Evolutionary conservation across 2,797 vertebrate species (phyloP).

Genomic region (Pampus argenteus): DNA sequence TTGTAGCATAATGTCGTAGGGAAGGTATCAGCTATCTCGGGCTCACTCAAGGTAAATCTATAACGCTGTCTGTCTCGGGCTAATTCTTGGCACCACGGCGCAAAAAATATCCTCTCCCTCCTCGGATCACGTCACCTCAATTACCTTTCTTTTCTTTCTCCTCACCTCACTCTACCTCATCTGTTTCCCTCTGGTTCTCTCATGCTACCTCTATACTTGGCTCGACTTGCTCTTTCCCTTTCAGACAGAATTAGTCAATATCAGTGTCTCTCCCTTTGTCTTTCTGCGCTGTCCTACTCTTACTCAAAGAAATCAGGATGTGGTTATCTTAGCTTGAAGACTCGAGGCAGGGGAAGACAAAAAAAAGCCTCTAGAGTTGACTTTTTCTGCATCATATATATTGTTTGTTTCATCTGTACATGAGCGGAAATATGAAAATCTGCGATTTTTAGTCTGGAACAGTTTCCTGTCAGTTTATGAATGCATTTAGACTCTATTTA

Average conservation of each 20-base stretch:
- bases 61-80: constrained; percentile 61
- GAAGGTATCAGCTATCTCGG: constrained; percentile 63
- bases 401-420: not conserved
- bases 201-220: not conserved
- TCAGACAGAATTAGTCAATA: constrained; percentile 4
- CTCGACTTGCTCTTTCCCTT: constrained; percentile 2
- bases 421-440: not conserved
- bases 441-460: no score
- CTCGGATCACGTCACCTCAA: constrained; percentile 50
- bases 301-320: not conserved
- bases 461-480: no score
- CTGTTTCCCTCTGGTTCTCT: not conserved
- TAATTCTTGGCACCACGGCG: constrained; percentile 61
- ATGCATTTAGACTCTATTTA: no score
- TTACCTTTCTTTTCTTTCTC: constrained; percentile 39
- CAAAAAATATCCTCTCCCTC: constrained; percentile 55
- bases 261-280: not conserved
- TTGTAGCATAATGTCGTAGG: constrained; percentile 52
- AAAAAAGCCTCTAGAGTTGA: not conserved
- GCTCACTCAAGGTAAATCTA: constrained; percentile 72
- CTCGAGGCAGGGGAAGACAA: not conserved
- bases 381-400: no score
- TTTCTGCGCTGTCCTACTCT: not conserved
- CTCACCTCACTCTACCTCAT: constrained; percentile 6
- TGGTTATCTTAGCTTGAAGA: not conserved